Base-by-base conservation (phyloP, 64 coral and sea anemone genomes). In the Actinia tenebrosa region DNA sequence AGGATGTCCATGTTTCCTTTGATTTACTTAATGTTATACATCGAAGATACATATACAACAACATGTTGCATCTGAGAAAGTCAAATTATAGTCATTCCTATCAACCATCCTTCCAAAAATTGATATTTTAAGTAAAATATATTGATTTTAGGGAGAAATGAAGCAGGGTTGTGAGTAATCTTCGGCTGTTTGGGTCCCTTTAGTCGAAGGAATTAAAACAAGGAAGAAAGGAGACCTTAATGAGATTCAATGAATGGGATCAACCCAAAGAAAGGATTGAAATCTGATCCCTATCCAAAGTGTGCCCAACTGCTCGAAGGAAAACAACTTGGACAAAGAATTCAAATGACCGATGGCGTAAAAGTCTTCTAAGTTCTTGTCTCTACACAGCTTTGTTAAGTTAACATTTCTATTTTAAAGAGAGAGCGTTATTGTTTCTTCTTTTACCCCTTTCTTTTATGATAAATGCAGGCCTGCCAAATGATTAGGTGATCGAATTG, bases 1-100 rank as follows among this genome's bases (percentile, higher is more conserved):
- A 53, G 79, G 79, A 81, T 81, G 79, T 81, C 79, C 22, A 53
- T 81, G 79, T 53, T 81, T 81, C 79, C 79, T 81, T 81, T 16
- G 17, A 81, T 81, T 53, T 81, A 53, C 79, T 81, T 81, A 79
- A 81, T 45, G 79, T 81, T 53, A 81, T 81, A 81, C 16, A 81
- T 23, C 42, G n/a, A 75, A 75, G 69, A 53, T 53, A 81, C 45
- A 75, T n/a, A 53, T n/a, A 81, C 45, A 81, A 44, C 79, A 81
- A 81, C 27, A 53, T 81, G 45, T 81, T 50, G 45, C 44, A 47
- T 47, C 5, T 10, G 22, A 37, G 30, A n/a, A 75, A 53, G 79
- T 81, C 79, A 81, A 45, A 19, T 19, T 53, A 8, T 81, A 81
- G 46, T 81, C 46, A 81, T 20, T 16, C 45, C 22, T 10, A 53